Percentiles rank a stretch among this genome's conserved stretches.
Conservation (phyloP, 2,888 invertebrate species). For the Hirudinaria manillensis region DNA sequence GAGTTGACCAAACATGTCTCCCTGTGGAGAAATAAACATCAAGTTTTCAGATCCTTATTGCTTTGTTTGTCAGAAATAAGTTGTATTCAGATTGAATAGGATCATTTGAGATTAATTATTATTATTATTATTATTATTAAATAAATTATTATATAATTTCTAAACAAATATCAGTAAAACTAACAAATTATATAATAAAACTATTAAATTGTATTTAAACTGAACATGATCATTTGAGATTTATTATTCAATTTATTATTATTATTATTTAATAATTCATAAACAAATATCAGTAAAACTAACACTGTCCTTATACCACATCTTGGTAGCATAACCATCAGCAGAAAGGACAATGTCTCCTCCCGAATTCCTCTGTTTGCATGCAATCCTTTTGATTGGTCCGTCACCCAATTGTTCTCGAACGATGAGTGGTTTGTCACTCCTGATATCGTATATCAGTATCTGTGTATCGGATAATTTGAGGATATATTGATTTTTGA, state of each 20-base stretch:
- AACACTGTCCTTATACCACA: constrained; percentile 64
- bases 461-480: constrained; percentile 48
- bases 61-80: background rate
- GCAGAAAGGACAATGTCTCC: constrained; percentile 50
- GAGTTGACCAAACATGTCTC: constrained; percentile 86
- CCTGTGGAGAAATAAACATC: constrained; percentile 54
- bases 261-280: no score
- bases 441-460: constrained; percentile 85
- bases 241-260: no score
- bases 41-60: background rate
- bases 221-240: no score
- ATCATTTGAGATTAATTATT: no score
- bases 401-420: constrained; percentile 92
- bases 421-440: constrained; percentile 75
- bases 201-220: no score
- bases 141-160: no score
- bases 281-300: background rate
- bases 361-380: constrained; percentile 59
- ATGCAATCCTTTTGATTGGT: constrained; percentile 81
- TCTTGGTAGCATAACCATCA: constrained; percentile 51
- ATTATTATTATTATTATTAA: no score
- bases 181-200: background rate
- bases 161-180: background rate
- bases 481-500: no score
- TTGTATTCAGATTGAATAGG: background rate